Conservation (phyloP, 2,888 invertebrate species). For the Trachelus troglodyta region DNA sequence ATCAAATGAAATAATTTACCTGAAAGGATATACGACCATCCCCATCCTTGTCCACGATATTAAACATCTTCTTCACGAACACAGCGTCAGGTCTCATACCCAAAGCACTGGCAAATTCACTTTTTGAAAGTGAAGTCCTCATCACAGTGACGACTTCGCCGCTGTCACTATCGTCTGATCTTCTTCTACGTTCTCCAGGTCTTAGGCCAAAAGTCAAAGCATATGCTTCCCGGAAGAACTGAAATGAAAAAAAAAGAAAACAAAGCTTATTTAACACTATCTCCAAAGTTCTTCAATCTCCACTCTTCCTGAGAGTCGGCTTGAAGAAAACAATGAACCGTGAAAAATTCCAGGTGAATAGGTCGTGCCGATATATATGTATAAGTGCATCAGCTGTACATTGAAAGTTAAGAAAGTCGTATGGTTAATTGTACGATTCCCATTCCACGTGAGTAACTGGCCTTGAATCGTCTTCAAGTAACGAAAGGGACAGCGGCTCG, state of each 20-base stretch:
- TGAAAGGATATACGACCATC: constrained; percentile 95
- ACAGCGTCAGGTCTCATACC: constrained; percentile 96
- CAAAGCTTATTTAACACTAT: neutral
- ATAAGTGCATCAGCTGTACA: neutral
- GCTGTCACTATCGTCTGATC: constrained; percentile 78
- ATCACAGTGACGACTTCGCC: constrained; percentile 93
- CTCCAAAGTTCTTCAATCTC: neutral
- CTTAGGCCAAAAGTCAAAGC: constrained; percentile 90
- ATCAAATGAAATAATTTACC: constrained; percentile 63
- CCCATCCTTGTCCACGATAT: constrained; percentile 94
- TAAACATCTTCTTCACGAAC: constrained; percentile 97
- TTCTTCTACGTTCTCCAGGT: constrained; percentile 82
- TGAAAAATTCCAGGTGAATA: neutral
- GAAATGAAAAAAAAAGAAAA: constrained; percentile 27
- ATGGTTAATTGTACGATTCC: neutral
- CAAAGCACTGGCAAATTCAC: constrained; percentile 93
- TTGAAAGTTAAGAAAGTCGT: neutral
- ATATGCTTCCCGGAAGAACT: constrained; percentile 97
- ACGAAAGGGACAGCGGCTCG: neutral
- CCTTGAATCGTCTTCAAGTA: neutral
- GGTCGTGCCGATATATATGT: neutral
- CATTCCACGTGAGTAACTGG: neutral
- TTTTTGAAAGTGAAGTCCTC: constrained; percentile 90
- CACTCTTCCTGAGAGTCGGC: neutral
- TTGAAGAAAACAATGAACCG: neutral